Percentiles rank a stretch among this genome's conserved stretches.
These are phyloP conservation scores for Luperina nickerlii DNA, from an alignment of 2,888 invertebrate species.

Conservation along the genomic window DNA sequence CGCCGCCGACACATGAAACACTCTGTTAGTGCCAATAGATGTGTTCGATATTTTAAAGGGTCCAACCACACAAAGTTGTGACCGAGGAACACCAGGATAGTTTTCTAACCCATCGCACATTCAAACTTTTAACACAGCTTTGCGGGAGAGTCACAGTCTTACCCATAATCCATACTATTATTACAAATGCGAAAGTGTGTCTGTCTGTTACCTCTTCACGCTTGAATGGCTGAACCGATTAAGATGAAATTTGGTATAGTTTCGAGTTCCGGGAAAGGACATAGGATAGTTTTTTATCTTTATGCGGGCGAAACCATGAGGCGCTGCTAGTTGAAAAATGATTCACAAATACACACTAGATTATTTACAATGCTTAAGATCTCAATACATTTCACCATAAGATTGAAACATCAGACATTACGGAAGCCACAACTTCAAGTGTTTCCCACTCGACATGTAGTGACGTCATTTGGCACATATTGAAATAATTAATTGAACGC, in stretches of 20 bases:
- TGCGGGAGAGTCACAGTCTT: too few relatives aligned
- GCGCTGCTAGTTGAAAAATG: too few relatives aligned
- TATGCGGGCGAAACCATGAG: too few relatives aligned
- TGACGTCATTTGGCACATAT: conserved; percentile 1
- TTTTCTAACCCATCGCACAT: background rate
- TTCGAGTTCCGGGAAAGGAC: too few relatives aligned
- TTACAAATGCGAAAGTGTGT: too few relatives aligned
- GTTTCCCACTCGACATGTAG: background rate
- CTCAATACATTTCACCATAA: background rate
- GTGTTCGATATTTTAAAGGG: background rate
- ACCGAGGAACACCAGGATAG: background rate
- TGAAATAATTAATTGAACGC: conserved; percentile 2
- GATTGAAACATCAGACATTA: background rate
- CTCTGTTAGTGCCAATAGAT: background rate
- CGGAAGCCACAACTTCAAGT: background rate
- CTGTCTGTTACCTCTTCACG: too few relatives aligned
- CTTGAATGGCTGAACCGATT: too few relatives aligned
- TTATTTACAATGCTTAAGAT: background rate
- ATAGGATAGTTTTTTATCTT: too few relatives aligned
- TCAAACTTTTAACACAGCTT: background rate
- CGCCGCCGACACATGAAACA: too few relatives aligned
- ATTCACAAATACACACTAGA: background rate
- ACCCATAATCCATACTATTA: background rate
- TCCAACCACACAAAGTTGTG: background rate
- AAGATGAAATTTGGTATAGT: too few relatives aligned